Percentiles rank a stretch among this genome's conserved stretches.
Evolutionary conservation across 2,888 invertebrate species (phyloP).

Genomic region (Stenotaenia linearis): DNA sequence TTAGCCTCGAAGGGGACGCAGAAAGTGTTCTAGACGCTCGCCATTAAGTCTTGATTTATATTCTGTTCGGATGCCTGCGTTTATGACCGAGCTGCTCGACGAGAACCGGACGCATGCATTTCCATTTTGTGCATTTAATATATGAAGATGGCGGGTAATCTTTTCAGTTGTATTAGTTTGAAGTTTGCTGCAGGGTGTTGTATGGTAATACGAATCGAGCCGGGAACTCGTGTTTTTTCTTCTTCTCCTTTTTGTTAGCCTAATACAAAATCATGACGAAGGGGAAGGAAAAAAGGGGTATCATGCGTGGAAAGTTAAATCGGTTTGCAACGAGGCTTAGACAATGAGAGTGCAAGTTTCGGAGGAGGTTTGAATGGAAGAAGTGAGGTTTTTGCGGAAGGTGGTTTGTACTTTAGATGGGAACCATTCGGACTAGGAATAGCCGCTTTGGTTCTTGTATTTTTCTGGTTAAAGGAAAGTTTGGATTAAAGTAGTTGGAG

Average conservation of each 20-base stretch:
- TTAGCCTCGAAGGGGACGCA: background rate
- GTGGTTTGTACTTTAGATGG: background rate
- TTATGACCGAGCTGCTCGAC: background rate
- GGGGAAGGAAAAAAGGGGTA: background rate
- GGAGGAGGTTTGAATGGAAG: background rate
- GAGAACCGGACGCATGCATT: background rate
- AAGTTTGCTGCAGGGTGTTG: background rate
- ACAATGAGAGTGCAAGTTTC: background rate
- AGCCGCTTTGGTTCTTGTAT: background rate
- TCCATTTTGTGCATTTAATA: background rate
- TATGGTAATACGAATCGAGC: background rate
- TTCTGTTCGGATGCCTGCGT: slow-evolving; percentile 12
- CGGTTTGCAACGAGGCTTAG: background rate
- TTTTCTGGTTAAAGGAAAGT: background rate
- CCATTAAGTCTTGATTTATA: background rate
- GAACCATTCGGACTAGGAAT: background rate
- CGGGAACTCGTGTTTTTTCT: too few relatives aligned
- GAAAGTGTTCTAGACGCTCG: background rate
- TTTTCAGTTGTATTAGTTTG: background rate
- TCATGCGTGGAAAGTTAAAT: background rate
- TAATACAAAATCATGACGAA: too few relatives aligned
- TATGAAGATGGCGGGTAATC: background rate
- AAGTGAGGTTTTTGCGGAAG: background rate
- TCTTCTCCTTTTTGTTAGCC: too few relatives aligned
- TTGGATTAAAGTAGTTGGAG: background rate